Conservation (phyloP, 2,888 invertebrate species). For the Thereva unica region DNA sequence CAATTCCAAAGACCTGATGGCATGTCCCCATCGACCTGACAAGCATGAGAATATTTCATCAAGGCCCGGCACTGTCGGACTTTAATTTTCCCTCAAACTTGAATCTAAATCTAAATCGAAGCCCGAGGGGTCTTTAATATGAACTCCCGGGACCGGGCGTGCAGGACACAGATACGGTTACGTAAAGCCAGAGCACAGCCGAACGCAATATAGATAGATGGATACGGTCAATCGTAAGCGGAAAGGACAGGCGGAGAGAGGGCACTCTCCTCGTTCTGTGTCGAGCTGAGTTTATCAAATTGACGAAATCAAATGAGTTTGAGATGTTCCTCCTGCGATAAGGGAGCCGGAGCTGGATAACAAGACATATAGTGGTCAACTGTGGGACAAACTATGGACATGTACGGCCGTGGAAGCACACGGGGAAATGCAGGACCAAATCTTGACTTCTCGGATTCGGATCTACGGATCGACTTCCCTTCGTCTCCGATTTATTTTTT, state of each 20-base stretch:
- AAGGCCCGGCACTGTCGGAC: conserved; percentile 6
- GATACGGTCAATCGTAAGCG: conserved; percentile 23
- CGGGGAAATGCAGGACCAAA: conserved; percentile 19
- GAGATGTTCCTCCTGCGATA: conserved; percentile 45
- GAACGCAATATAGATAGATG: conserved; percentile 20
- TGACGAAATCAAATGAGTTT: conserved; percentile 47
- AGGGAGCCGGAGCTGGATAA: conserved; percentile 33
- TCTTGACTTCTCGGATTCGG: neutral
- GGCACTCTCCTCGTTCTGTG: conserved; percentile 7
- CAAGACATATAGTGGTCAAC: conserved; percentile 26
- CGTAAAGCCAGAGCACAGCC: conserved; percentile 12
- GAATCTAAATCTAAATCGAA: conserved; percentile 32
- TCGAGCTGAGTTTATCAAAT: conserved; percentile 43
- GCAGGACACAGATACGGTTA: conserved; percentile 3
- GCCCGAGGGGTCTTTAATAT: neutral
- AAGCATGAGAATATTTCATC: conserved; percentile 34
- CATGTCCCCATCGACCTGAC: conserved; percentile 34
- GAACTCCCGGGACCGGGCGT: too few relatives aligned
- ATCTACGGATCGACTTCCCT: neutral
- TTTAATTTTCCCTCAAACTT: conserved; percentile 32
- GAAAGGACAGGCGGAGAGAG: conserved; percentile 15
- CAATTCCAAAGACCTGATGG: conserved; percentile 29
- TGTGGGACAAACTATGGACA: conserved; percentile 3
- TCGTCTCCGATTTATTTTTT: neutral
- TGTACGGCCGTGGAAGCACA: neutral